These are phyloP conservation scores for Cuculus canorus DNA, from an alignment of 2,797 vertebrate species.

Conservation along the genomic window DNA sequence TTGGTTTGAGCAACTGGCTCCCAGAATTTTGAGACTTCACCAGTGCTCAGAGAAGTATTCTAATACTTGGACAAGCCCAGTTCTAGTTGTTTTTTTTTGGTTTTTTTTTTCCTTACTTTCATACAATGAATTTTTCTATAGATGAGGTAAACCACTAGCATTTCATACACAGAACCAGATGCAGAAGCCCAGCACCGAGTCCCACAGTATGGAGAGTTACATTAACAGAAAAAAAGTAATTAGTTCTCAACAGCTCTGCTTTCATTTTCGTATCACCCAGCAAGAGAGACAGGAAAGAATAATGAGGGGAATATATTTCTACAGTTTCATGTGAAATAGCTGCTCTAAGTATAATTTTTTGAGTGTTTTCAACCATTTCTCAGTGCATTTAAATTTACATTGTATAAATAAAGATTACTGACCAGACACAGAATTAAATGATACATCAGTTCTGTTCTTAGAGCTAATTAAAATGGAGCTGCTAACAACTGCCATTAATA, in stretches of 20 bases:
- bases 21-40: not conserved
- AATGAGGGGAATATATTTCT: not conserved
- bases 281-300: not conserved
- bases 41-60: not conserved
- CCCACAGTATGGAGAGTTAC: not conserved
- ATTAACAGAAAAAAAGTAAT: not conserved
- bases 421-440: not conserved
- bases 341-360: not conserved
- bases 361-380: not conserved
- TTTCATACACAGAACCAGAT: not conserved
- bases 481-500: constrained; percentile 26
- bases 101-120: not conserved
- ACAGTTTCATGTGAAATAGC: not conserved
- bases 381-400: not conserved
- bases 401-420: not conserved
- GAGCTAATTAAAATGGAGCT: constrained; percentile 26
- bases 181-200: not conserved
- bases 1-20: not conserved
- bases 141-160: not conserved
- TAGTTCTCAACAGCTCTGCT: not conserved
- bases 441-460: not conserved
- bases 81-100: not conserved
- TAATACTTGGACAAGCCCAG: not conserved
- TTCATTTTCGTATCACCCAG: not conserved
- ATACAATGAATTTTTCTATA: not conserved